Base-by-base conservation (phyloP, 1,140 invertebrate genomes). In the Agraylea sexmaculata region DNA sequence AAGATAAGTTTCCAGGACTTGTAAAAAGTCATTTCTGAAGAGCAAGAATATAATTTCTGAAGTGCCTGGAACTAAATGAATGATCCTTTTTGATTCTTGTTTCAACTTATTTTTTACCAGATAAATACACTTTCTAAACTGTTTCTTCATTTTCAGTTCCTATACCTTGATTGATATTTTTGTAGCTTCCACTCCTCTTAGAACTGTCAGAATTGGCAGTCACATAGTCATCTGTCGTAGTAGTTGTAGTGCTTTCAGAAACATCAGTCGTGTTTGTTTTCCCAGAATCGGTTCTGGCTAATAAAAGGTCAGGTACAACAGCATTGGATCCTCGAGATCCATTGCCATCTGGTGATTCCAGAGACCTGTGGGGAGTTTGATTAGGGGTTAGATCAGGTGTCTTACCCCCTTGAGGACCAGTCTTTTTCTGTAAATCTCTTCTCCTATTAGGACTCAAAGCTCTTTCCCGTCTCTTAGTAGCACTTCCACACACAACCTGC, bases 191-290 rank as follows among this genome's bases (percentile, higher is more conserved):
- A 46, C 65, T 66, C 49, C 62, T 66, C 46, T 66, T 68, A 37
- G 77, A 78, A 43, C 75, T 80, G 47, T 78, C 82, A 20, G 83
- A 86, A 59, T 80, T 86, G 56, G 86, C 86, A 53, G 87, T 89
- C 43, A 85, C 78, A 59, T 89, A 90, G 55, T 89, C 86, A 55
- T 89, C 85, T 17, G 85, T 88, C 17, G 81, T 83, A 13, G 82
- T 84, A 40, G 84, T 87, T 40, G 82, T 84, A 39, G 84, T 87
- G 45, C 77, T 78, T 63, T 88, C 83, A 6, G 83, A 87, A 15
- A 84, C 69, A 57, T 87, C 83, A 2, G 71, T 66, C 4, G 75
- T 83, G 54, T 80, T 82, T 1, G 77, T 74, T 56, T 71, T 76
- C 33, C 77, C 77, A 11, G 79, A 83, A 62, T 83, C 80, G 2